These are phyloP conservation scores for Lycocerus yunnanus DNA, from an alignment of 2,888 invertebrate genomes.

Conservation along the genomic window DNA sequence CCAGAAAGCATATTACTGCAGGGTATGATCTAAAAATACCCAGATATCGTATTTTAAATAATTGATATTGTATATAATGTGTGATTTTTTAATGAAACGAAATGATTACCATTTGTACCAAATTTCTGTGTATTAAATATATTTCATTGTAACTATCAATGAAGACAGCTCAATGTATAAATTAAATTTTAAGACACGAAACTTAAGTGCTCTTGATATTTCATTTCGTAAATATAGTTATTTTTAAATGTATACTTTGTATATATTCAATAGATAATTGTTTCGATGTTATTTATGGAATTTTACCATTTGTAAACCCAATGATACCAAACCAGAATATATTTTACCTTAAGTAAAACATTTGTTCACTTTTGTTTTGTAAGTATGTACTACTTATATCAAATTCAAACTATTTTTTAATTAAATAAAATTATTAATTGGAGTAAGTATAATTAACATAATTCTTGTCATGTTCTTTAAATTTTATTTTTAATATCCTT, in stretches of 20 bases:
- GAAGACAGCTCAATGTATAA: slow-evolving; percentile 50
- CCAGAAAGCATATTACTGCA: slow-evolving; percentile 25
- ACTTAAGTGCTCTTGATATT: slow-evolving; percentile 59
- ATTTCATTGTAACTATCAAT: slow-evolving; percentile 46
- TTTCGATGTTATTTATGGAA: slow-evolving; percentile 52
- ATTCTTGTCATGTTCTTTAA: not conserved
- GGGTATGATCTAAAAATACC: slow-evolving; percentile 19
- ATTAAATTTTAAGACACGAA: slow-evolving; percentile 53
- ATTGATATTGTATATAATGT: slow-evolving; percentile 32
- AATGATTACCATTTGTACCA: slow-evolving; percentile 53
- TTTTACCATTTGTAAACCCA: slow-evolving; percentile 38
- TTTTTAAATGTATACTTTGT: slow-evolving; percentile 58
- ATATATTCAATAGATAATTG: slow-evolving; percentile 56
- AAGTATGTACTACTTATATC: not conserved
- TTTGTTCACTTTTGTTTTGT: slow-evolving; percentile 24
- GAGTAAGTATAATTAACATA: not conserved
- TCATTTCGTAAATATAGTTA: slow-evolving; percentile 56
- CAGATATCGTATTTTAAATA: slow-evolving; percentile 30
- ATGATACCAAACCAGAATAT: slow-evolving; percentile 35
- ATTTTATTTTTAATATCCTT: not conserved
- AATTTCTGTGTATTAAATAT: slow-evolving; percentile 49
- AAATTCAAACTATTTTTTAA: not conserved
- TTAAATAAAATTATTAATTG: not conserved
- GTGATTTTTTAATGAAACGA: slow-evolving; percentile 38
- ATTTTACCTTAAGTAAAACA: slow-evolving; percentile 29